phyloP scores from a whole-genome alignment of 1,140 invertebrate species.

The Conus betulinus region DNA sequence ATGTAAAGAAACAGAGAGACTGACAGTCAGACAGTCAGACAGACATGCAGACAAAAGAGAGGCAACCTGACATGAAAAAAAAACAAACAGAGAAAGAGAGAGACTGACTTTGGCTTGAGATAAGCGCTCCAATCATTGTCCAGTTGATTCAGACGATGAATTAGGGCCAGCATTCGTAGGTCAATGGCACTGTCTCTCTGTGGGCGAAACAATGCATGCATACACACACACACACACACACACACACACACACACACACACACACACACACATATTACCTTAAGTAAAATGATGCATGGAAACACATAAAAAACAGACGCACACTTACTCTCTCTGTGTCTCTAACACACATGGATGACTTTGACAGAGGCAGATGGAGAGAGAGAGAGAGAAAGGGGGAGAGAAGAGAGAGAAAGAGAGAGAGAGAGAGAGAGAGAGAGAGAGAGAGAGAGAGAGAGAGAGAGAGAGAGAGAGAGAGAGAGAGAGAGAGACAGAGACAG shows the following conservation, averaged over 20 bases:
- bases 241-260: conserved; percentile 1
- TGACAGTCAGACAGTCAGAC: background rate
- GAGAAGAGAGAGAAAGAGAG: no score
- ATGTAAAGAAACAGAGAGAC: background rate
- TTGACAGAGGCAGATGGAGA: background rate
- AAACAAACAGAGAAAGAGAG: background rate
- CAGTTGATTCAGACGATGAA: conserved; percentile 64
- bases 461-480: no score
- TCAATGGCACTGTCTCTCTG: conserved; percentile 52
- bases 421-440: no score
- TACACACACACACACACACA: background rate
- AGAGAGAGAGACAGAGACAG: background rate
- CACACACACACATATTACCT: background rate
- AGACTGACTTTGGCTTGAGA: conserved; percentile 58
- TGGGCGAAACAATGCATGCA: background rate
- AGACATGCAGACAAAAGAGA: background rate
- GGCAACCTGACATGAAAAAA: background rate
- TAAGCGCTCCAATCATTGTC: conserved; percentile 62
- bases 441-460: no score
- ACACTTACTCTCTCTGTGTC: background rate
- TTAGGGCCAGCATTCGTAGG: conserved; percentile 61
- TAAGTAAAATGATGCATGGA: no score
- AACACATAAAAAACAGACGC: background rate
- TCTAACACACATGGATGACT: background rate
- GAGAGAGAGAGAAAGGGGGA: background rate